Percentiles rank a stretch among this genome's conserved stretches.
phyloP scores from a whole-genome alignment of 2,888 invertebrate species.

The Agriopis leucophaearia region DNA sequence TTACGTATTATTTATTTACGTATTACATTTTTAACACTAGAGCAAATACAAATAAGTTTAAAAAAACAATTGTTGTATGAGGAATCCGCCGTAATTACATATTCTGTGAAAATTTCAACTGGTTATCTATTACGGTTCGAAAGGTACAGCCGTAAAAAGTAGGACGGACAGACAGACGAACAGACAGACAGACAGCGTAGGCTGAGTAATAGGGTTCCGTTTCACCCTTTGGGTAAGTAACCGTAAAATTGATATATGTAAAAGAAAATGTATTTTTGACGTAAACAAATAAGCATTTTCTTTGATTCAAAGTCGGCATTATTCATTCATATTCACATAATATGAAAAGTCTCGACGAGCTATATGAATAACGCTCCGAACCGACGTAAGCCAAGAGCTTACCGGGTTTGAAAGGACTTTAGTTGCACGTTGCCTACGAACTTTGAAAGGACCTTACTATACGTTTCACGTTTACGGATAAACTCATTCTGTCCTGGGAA shows the following conservation, averaged over 20 bases:
- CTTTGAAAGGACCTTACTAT: slow-evolving; percentile 24
- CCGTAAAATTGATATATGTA: background rate
- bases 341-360: slow-evolving; percentile 19
- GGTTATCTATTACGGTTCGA: no score
- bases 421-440: slow-evolving; percentile 20
- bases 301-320: slow-evolving; percentile 25
- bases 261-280: slow-evolving; percentile 17
- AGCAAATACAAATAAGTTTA: no score
- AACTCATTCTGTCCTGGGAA: slow-evolving; percentile 35
- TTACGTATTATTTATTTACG: no score
- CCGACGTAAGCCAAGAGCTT: slow-evolving; percentile 21
- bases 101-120: no score
- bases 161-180: no score
- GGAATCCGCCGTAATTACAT: no score
- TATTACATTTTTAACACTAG: no score
- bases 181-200: no score
- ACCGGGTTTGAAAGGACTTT: slow-evolving; percentile 25
- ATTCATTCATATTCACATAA: slow-evolving; percentile 32
- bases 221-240: background rate
- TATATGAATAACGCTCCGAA: slow-evolving; percentile 22
- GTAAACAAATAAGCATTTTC: slow-evolving; percentile 27
- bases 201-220: background rate
- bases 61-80: no score
- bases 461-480: slow-evolving; percentile 26
- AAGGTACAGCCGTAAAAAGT: no score